Evolutionary conservation across 2,113 vertebrate species (phyloP).

Genomic region (Peucedramus taeniatus): DNA sequence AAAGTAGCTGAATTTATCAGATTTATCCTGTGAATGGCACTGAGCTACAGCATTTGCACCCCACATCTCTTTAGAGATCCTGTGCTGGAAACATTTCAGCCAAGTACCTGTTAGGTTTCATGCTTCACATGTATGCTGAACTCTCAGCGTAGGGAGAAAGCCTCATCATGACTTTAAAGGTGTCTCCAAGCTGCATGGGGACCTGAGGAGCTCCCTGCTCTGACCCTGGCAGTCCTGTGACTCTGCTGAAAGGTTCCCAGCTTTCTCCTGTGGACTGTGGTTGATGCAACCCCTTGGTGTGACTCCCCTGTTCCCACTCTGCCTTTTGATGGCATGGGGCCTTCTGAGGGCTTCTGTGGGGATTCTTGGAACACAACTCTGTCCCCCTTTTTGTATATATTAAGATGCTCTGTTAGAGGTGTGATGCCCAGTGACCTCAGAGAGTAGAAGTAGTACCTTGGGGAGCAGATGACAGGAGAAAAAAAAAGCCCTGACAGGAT

Average conservation of each 20-base stretch:
- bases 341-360: neutral
- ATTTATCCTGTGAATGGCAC: neutral
- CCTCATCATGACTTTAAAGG: neutral
- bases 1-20: neutral
- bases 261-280: accelerated
- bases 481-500: neutral
- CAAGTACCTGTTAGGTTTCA: neutral
- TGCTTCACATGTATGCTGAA: neutral
- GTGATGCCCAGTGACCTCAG: neutral
- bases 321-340: neutral
- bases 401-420: neutral
- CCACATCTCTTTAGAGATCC: neutral
- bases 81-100: neutral
- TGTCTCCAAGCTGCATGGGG: neutral
- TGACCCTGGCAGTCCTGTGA: neutral
- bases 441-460: neutral
- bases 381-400: neutral
- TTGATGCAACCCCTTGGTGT: accelerated
- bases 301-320: neutral
- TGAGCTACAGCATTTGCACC: neutral
- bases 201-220: neutral
- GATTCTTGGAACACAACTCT: neutral
- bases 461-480: neutral
- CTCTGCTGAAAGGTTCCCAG: neutral
- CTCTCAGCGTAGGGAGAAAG: accelerated